Evolutionary conservation across 2,113 vertebrate species (phyloP).

Genomic region (Sceloporus undulatus): DNA sequence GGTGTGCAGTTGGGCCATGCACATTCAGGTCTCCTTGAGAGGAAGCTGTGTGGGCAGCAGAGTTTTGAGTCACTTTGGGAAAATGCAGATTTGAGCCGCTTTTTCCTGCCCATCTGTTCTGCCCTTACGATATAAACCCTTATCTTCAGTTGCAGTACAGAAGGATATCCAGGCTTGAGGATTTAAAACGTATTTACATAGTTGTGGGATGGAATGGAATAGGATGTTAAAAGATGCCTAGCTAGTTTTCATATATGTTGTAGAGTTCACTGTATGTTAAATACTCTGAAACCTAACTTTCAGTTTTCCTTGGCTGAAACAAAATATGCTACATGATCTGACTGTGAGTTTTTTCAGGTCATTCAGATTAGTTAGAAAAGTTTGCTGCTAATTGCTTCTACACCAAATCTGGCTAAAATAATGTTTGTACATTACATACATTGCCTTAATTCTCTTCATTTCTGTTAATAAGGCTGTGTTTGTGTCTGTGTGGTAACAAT

Average conservation of each 20-base stretch:
- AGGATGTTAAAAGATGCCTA: too few relatives aligned
- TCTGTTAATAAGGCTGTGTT: not conserved
- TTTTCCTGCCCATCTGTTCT: too few relatives aligned
- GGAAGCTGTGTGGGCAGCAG: too few relatives aligned
- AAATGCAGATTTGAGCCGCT: too few relatives aligned
- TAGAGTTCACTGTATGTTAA: not conserved
- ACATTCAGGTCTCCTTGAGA: too few relatives aligned
- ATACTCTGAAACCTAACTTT: constrained; percentile 1
- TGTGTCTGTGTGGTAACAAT: not conserved
- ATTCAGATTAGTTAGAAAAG: not conserved
- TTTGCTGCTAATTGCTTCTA: not conserved
- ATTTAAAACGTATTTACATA: too few relatives aligned
- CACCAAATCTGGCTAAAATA: not conserved
- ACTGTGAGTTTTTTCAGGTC: not conserved
- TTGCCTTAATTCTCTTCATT: not conserved
- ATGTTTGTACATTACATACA: not conserved
- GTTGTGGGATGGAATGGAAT: too few relatives aligned
- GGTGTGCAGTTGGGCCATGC: too few relatives aligned
- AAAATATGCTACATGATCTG: not conserved
- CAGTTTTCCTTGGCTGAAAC: not conserved
- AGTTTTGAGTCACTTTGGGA: too few relatives aligned
- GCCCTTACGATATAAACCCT: too few relatives aligned
- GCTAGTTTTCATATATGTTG: not conserved
- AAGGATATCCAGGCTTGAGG: too few relatives aligned
- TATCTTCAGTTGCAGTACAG: too few relatives aligned